Percentiles rank a stretch among this genome's conserved stretches.
Conservation (phyloP, 2,113 vertebrate species). For the Psettodes erumei region DNA sequence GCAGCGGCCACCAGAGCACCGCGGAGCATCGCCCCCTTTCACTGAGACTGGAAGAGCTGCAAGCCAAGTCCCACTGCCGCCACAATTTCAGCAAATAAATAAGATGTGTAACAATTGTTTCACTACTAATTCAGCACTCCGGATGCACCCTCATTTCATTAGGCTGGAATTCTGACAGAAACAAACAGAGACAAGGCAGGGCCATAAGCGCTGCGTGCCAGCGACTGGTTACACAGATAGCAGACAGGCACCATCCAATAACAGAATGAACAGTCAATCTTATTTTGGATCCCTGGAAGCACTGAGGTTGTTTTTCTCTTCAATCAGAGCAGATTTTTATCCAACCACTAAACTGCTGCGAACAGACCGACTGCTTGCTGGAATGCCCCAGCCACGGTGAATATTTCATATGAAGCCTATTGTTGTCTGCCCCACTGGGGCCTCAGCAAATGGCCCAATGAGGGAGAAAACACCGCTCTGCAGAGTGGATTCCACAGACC, state of each 20-base stretch:
- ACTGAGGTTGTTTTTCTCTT: slow-evolving; percentile 41
- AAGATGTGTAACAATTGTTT: slow-evolving; percentile 49
- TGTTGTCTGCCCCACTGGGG: slow-evolving; percentile 69
- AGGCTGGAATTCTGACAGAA: slow-evolving; percentile 46
- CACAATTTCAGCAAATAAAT: slow-evolving; percentile 52
- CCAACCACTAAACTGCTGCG: slow-evolving; percentile 63
- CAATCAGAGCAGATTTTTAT: slow-evolving; percentile 55
- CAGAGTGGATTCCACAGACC: slow-evolving; percentile 56
- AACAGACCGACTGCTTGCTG: slow-evolving; percentile 46
- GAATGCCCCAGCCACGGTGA: slow-evolving; percentile 65
- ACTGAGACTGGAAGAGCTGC: background rate
- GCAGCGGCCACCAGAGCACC: slow-evolving; percentile 37
- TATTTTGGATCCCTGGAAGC: slow-evolving; percentile 60
- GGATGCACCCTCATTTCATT: slow-evolving; percentile 54
- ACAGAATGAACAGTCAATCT: slow-evolving; percentile 61
- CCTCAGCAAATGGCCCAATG: slow-evolving; percentile 63
- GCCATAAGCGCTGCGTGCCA: slow-evolving; percentile 48
- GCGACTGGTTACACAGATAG: slow-evolving; percentile 38
- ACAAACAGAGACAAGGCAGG: slow-evolving; percentile 55
- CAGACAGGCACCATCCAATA: slow-evolving; percentile 52
- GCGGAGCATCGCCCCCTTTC: slow-evolving; percentile 2
- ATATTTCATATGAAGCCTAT: slow-evolving; percentile 75
- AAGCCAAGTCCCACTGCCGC: background rate
- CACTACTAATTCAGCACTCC: slow-evolving; percentile 35
- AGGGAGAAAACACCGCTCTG: slow-evolving; percentile 66